Evolutionary conservation across 1,140 invertebrate genomes (phyloP).

Genomic region (Drosophila setifemur): DNA sequence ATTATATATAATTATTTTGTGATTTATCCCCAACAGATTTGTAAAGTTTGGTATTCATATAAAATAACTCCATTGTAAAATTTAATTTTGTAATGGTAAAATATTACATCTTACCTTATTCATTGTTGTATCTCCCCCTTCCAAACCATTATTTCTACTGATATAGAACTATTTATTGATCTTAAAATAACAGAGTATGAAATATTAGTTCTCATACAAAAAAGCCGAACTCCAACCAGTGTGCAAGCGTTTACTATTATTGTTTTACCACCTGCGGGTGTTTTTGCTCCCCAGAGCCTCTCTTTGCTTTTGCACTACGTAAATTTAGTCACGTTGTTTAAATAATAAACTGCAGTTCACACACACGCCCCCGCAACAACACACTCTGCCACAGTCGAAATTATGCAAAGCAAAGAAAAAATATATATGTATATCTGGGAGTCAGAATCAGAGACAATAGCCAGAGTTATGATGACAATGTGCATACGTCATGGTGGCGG

Average conservation of each 20-base stretch:
- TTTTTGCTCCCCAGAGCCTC: slow-evolving; percentile 22
- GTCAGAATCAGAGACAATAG: slow-evolving; percentile 58
- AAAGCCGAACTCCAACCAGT: no score
- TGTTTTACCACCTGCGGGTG: slow-evolving; percentile 68
- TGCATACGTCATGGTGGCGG: slow-evolving; percentile 55
- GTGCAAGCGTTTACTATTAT: slow-evolving; percentile 57
- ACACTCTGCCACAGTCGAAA: slow-evolving; percentile 23
- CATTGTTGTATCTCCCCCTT: no score
- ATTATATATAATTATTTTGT: no score
- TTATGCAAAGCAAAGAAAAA: slow-evolving; percentile 63
- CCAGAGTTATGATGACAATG: slow-evolving; percentile 70
- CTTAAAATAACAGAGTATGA: no score
- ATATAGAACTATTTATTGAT: no score
- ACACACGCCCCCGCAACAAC: slow-evolving; percentile 31
- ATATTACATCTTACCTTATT: no score
- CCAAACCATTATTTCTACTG: no score
- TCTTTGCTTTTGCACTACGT: slow-evolving; percentile 56
- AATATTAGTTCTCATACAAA: no score
- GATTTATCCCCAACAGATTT: no score
- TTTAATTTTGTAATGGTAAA: no score
- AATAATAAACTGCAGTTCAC: slow-evolving; percentile 70
- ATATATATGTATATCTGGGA: slow-evolving; percentile 42
- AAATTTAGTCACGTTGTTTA: slow-evolving; percentile 80
- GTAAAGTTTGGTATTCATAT: no score
- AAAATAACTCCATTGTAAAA: no score